Percentiles rank a stretch among this genome's conserved stretches.
phyloP scores from a whole-genome alignment of 2,797 vertebrate species.

The Hipposideros larvatus region DNA sequence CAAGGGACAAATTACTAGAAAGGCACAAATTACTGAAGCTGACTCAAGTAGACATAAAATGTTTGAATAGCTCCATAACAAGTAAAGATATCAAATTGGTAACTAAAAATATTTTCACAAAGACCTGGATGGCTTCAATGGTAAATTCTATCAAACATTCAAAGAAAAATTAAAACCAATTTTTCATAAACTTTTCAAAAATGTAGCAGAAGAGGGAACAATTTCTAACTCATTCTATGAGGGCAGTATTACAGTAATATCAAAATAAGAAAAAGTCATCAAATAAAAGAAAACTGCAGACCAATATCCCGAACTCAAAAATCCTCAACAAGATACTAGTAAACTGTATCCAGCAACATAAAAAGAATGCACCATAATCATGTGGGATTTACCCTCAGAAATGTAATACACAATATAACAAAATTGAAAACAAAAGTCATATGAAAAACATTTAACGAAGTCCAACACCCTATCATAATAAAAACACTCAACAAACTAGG shows the following conservation, averaged over 20 bases:
- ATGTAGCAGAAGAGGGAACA: neutral
- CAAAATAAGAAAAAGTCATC: neutral
- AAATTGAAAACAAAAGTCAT: neutral
- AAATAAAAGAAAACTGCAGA: neutral
- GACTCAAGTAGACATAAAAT: neutral
- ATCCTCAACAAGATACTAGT: neutral
- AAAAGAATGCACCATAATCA: neutral
- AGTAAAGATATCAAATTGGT: neutral
- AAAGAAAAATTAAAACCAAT: neutral
- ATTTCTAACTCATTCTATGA: neutral
- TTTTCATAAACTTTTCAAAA: neutral
- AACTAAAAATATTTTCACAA: conserved; percentile 1
- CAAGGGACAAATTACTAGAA: neutral
- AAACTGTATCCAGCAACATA: neutral
- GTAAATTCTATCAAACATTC: neutral
- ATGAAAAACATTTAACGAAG: conserved; percentile 6
- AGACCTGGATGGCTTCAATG: neutral
- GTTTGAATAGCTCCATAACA: neutral
- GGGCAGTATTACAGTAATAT: neutral
- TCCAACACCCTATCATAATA: neutral
- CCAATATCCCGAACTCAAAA: neutral
- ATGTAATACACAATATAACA: neutral
- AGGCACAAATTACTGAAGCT: neutral
- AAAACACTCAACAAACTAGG: conserved; percentile 1
- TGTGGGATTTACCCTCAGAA: neutral